Conservation (phyloP, 2,888 invertebrate species). For the Caenorhabditis uteleia region DNA sequence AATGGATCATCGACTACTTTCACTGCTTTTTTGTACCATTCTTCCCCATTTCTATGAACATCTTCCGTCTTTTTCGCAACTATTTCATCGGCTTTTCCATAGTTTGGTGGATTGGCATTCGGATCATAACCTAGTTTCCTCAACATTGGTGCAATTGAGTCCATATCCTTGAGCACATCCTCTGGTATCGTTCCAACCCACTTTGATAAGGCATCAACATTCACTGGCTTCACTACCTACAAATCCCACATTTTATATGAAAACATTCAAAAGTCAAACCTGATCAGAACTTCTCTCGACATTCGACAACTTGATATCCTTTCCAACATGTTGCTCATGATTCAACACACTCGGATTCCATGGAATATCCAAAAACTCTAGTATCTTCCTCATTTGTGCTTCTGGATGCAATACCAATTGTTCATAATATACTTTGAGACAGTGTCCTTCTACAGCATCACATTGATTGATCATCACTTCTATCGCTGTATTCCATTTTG, state of each 20-base stretch:
- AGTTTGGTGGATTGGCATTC: slow-evolving; percentile 88
- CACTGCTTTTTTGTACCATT: slow-evolving; percentile 67
- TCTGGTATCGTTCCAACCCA: slow-evolving; percentile 75
- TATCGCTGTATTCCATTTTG: slow-evolving; percentile 83
- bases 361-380: slow-evolving; percentile 86
- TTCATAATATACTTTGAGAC: slow-evolving; percentile 84
- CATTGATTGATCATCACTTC: slow-evolving; percentile 93
- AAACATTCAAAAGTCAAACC: slow-evolving; percentile 12
- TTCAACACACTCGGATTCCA: slow-evolving; percentile 96
- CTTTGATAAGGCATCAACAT: slow-evolving; percentile 84
- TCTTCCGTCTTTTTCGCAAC: slow-evolving; percentile 66
- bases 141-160: slow-evolving; percentile 68
- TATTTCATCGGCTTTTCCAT: slow-evolving; percentile 72
- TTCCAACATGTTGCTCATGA: slow-evolving; percentile 95
- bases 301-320: slow-evolving; percentile 71
- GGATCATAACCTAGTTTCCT: slow-evolving; percentile 83
- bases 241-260: slow-evolving; percentile 7
- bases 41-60: slow-evolving; percentile 60
- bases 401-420: slow-evolving; percentile 92
- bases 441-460: slow-evolving; percentile 61
- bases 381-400: slow-evolving; percentile 84
- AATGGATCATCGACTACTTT: slow-evolving; percentile 58
- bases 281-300: slow-evolving; percentile 58
- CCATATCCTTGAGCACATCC: slow-evolving; percentile 82
- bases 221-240: slow-evolving; percentile 97